Base-by-base conservation (phyloP, 2,888 invertebrate species). In the Fragum sueziense region DNA sequence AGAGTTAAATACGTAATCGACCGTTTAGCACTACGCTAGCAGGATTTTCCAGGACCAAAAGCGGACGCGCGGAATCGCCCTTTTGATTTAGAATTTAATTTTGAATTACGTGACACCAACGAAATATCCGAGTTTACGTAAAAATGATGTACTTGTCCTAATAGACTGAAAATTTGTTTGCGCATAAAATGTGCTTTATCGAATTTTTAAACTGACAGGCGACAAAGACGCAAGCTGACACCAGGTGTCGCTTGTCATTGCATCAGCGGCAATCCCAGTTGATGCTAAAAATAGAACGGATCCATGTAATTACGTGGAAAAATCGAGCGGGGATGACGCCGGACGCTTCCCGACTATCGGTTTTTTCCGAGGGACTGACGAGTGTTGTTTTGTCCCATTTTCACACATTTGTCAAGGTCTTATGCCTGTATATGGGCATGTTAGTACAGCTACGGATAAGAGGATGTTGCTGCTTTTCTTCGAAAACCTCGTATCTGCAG, bases 1-100 rank as follows among this genome's bases (percentile, higher is more conserved):
- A 61, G 34, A 20, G n/a, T 52, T 41, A 47, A 59, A 37, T 27
- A 78, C 78, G 78, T 74, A 69, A 74, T 61, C 20, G 20, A 22
- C 78, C 70, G 57, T 78, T 70, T 78, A 47, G 3, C 17, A 14
- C 47, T 47, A 47, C 17, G 47, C 47, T n/a, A 14, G 14, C 14
- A 14, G n/a, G 47, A 47, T 3, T 47, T 9, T 9, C 17, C 3
- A 74, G 62, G 73, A 51, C 41, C 22, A 34, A 14, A 41, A n/a
- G 34, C 20, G 33, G 31, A 3, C 3, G 22, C 25, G 25, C n/a
- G 22, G 11, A 6, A 54, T 1, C 54, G 54, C 11, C n/a, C 25
- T 9, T 22, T 22, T 54, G 54, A 54, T 54, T n/a, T 54, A 54
- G 25, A 25, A 20, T n/a, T 11, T 25, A 11, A 54, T 22, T 25